These are phyloP conservation scores for Camponotus fellah DNA, from an alignment of 2,888 invertebrate genomes.

Conservation along the genomic window DNA sequence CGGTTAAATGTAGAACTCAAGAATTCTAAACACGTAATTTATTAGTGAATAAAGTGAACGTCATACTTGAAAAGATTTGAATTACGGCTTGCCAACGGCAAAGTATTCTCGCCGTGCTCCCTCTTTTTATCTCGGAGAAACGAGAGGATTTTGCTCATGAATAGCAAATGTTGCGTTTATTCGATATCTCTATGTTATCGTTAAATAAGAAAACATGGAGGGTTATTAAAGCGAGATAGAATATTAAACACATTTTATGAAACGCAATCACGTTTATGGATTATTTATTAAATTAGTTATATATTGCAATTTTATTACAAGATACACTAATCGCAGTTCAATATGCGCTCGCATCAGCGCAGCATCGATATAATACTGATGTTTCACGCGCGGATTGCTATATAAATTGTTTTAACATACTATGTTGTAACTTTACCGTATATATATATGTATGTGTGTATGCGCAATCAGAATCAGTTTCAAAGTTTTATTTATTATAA, in stretches of 20 bases:
- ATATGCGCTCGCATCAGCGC: slow-evolving; percentile 64
- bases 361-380: slow-evolving; percentile 31
- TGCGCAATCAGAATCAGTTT: background rate
- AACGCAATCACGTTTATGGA: slow-evolving; percentile 67
- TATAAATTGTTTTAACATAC: slow-evolving; percentile 22
- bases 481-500: slow-evolving; percentile 21
- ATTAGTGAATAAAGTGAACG: slow-evolving; percentile 81
- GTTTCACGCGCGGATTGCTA: slow-evolving; percentile 21
- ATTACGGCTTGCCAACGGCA: slow-evolving; percentile 57
- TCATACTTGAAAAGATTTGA: slow-evolving; percentile 72
- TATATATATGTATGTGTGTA: background rate
- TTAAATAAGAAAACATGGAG: slow-evolving; percentile 12
- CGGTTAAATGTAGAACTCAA: slow-evolving; percentile 72
- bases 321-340: slow-evolving; percentile 77
- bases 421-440: slow-evolving; percentile 26
- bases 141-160: slow-evolving; percentile 49
- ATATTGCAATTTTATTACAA: slow-evolving; percentile 80
- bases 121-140: slow-evolving; percentile 51
- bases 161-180: slow-evolving; percentile 36
- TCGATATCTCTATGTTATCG: slow-evolving; percentile 26
- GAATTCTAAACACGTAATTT: slow-evolving; percentile 81
- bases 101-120: slow-evolving; percentile 54
- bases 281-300: slow-evolving; percentile 79
- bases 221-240: slow-evolving; percentile 37
- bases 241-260: slow-evolving; percentile 65